A percentile compares a stretch with the other conserved stretches of the same genome.
phyloP scores from a whole-genome alignment of 2,888 invertebrate species.

The Eulithis testata region DNA sequence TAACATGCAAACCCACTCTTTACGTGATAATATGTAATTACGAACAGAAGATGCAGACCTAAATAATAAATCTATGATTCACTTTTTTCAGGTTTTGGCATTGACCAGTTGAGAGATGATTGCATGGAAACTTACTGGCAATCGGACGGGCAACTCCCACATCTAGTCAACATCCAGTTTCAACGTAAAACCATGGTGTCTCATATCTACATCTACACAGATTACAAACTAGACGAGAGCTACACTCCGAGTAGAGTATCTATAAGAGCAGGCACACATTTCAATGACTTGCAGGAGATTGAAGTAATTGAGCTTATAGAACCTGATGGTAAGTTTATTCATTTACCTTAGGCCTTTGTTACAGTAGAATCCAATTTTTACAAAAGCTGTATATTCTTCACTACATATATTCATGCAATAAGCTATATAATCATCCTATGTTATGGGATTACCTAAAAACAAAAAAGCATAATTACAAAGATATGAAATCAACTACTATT shows the following conservation, averaged over 20 bases:
- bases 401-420: too few species aligned
- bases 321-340: slow-evolving; percentile 87
- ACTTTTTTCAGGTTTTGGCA: slow-evolving; percentile 93
- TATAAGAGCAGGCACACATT: slow-evolving; percentile 96
- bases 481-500: too few species aligned
- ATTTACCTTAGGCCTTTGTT: background rate
- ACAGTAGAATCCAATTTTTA: too few species aligned
- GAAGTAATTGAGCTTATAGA: slow-evolving; percentile 97
- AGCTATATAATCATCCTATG: too few species aligned
- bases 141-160: slow-evolving; percentile 99
- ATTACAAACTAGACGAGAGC: slow-evolving; percentile 99
- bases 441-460: too few species aligned
- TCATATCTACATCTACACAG: slow-evolving; percentile 98
- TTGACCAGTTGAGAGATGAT: slow-evolving; percentile 97
- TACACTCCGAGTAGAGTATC: slow-evolving; percentile 98
- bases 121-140: slow-evolving; percentile 99
- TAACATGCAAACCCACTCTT: too few species aligned
- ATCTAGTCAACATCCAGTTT: slow-evolving; percentile 98
- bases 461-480: too few species aligned
- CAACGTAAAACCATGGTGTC: slow-evolving; percentile 97
- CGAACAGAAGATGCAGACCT: too few species aligned
- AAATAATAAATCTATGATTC: background rate
- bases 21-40: background rate
- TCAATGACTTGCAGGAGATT: slow-evolving; percentile 97
- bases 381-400: too few species aligned